These are phyloP conservation scores for Lithophane semibrunnea DNA, from an alignment of 2,888 invertebrate species.

Conservation along the genomic window DNA sequence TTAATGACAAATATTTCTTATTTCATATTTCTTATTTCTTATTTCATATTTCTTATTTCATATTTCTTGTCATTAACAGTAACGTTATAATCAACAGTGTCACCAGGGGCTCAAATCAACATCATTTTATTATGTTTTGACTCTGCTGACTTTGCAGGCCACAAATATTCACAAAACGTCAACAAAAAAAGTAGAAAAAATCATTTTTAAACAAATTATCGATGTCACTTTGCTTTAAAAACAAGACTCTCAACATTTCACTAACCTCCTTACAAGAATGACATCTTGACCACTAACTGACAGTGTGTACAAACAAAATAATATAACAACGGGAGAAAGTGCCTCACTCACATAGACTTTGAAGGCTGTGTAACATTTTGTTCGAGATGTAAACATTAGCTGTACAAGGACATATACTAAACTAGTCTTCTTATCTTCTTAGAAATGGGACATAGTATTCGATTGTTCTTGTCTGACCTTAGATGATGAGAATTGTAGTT, in stretches of 20 bases:
- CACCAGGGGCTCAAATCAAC: neutral
- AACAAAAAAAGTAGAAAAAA: too few relatives aligned
- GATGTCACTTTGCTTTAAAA: too few relatives aligned
- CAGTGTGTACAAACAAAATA: slow-evolving; percentile 46
- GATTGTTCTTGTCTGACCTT: neutral
- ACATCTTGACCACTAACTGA: slow-evolving; percentile 39
- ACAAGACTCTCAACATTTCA: slow-evolving; percentile 40
- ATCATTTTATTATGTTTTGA: neutral
- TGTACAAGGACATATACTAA: neutral
- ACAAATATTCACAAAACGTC: neutral
- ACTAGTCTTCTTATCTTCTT: neutral
- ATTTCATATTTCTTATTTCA: neutral
- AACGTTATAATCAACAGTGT: neutral
- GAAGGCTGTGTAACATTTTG: slow-evolving; percentile 30
- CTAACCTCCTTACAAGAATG: slow-evolving; percentile 46
- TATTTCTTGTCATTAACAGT: neutral
- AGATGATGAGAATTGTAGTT: too few relatives aligned
- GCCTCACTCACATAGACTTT: neutral
- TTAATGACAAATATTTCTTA: neutral
- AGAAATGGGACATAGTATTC: slow-evolving; percentile 10
- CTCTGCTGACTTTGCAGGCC: neutral
- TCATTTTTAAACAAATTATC: too few relatives aligned
- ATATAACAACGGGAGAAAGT: slow-evolving; percentile 52
- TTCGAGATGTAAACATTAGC: slow-evolving; percentile 54
- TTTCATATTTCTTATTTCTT: too few relatives aligned